Conservation (phyloP, 2,113 vertebrate species). For the Coturnix japonica region DNA sequence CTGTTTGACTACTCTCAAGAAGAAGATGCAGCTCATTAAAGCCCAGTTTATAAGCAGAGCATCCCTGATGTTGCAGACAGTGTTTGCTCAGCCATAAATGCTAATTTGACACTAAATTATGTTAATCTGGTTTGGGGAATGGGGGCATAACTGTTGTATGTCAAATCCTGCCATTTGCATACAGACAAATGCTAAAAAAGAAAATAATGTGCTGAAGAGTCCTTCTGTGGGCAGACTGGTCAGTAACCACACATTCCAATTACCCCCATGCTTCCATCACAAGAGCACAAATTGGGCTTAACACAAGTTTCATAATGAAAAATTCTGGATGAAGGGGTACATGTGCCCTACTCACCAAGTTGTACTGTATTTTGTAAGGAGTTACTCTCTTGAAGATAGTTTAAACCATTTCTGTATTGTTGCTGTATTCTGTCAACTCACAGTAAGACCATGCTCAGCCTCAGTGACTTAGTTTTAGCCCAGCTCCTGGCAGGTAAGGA, state of each 20-base stretch:
- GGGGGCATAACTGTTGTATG: not conserved
- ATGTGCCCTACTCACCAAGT: rapidly evolving
- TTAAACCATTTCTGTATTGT: rapidly evolving
- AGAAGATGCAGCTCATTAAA: not conserved
- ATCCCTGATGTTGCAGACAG: not conserved
- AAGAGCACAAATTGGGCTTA: not conserved
- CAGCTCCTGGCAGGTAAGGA: not conserved
- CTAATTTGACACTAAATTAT: constrained; percentile 1
- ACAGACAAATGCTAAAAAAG: not conserved
- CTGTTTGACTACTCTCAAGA: not conserved
- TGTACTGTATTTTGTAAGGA: not conserved
- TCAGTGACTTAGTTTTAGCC: not conserved
- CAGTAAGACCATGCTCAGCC: not conserved
- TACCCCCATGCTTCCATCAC: not conserved
- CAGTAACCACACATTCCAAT: not conserved
- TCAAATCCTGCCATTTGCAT: not conserved
- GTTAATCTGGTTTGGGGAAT: not conserved
- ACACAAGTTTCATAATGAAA: not conserved
- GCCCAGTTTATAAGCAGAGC: not conserved
- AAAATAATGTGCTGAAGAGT: not conserved
- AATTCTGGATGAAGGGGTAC: rapidly evolving
- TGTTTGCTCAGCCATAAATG: not conserved
- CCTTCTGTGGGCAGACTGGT: not conserved
- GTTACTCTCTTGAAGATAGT: not conserved
- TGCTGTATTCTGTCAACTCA: not conserved